Evolutionary conservation across 2,113 vertebrate species (phyloP).

Genomic region (Ptilorrhoa leucosticta): DNA sequence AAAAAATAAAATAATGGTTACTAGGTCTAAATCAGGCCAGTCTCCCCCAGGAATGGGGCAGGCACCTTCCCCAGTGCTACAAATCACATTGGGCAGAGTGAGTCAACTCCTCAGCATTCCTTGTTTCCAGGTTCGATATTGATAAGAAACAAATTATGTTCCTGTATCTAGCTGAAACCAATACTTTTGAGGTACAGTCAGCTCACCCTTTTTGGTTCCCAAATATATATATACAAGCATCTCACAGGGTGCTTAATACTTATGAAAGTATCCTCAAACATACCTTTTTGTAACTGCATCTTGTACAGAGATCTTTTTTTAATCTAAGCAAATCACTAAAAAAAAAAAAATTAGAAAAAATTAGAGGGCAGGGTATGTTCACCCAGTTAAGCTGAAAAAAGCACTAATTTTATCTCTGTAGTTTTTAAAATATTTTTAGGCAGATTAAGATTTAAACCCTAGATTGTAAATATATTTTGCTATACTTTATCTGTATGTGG

Average conservation of each 20-base stretch:
- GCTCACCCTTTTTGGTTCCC: constrained; percentile 64
- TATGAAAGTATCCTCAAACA: constrained; percentile 60
- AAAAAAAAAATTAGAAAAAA: constrained; percentile 21
- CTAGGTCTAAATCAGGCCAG: not conserved
- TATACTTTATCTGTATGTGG: constrained; percentile 83
- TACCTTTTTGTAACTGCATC: constrained; percentile 74
- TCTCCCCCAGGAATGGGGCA: not conserved
- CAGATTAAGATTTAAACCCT: constrained; percentile 85
- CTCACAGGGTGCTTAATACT: constrained; percentile 63
- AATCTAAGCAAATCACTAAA: constrained; percentile 78
- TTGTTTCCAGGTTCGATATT: constrained; percentile 10
- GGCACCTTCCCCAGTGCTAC: not conserved
- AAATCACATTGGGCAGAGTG: not conserved
- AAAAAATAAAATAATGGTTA: not conserved
- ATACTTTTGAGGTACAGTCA: constrained; percentile 78
- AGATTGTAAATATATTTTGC: constrained; percentile 92
- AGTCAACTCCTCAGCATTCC: not conserved
- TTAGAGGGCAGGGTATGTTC: constrained; percentile 81
- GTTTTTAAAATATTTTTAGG: constrained; percentile 83
- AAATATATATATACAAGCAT: constrained; percentile 50
- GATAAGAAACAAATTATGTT: not conserved
- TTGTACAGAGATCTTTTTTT: constrained; percentile 74
- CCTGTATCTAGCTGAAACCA: constrained; percentile 49
- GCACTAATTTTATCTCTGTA: constrained; percentile 95
- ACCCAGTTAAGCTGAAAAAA: constrained; percentile 89